Evolutionary conservation across 2,113 vertebrate species (phyloP), one percentile per base, ranked within the genome.

Genomic region (Hipposideros armiger): DNA sequence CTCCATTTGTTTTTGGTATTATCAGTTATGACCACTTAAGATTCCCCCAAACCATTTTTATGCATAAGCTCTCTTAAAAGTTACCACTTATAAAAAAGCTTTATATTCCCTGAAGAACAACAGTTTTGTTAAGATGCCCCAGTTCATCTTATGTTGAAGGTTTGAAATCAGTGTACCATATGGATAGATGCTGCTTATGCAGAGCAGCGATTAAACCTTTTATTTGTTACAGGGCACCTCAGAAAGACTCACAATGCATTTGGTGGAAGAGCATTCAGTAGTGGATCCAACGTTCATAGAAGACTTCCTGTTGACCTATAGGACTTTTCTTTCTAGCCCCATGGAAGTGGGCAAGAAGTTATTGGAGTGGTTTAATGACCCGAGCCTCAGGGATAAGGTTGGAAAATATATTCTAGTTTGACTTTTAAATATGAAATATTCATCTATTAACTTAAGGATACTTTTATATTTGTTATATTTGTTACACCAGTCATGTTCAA

Each of bases 311-410:
- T 98, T 99, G 89, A 99, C 99, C 0, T 99, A 99, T 97, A 99
- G 99, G 97, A 99, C 99, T 96, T 99, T 99, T 98, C 99, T 99
- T 98, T 99, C 99, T 96, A 99, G 99, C 98, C 99, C 99, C 67
- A 99, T 99, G 99, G 99, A 99, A 98, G 99, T 99, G 98, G 99
- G 99, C 96, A 99, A 99, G 98, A 99, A 99, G 98, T 99, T 99
- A 90, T 98, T 99, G 99, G 99, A 99, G 99, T 99, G 99, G 99
- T 99, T 99, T 98, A 99, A 99, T 96, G 99, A 99, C 99, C 99
- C 99, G 98, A 99, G 99, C 99, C 99, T 99, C 99, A 99, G 99
- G 99, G 99, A 99, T 99, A 99, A 99, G 99, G 99, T 99, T 98
- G 76, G 96, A 93, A 97, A 96, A 97, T 96, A 11, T 13, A 5